These are phyloP conservation scores for Gracilinanus agilis DNA, from an alignment of 2,113 vertebrate species.

Conservation along the genomic window DNA sequence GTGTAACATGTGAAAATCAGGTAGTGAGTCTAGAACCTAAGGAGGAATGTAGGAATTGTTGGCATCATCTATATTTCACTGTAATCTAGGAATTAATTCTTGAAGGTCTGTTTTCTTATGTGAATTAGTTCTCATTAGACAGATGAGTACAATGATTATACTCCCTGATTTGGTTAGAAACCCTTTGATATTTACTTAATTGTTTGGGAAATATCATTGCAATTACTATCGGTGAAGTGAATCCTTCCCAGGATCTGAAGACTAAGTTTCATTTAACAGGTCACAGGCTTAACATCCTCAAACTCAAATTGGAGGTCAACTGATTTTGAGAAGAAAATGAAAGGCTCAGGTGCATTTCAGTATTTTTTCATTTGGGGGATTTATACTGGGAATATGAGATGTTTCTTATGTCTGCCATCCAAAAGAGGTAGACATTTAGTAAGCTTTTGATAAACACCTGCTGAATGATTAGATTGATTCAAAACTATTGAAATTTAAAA, in stretches of 20 bases:
- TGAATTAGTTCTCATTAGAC: constrained; percentile 38
- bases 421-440: background rate
- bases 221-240: background rate
- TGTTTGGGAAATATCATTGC: constrained; percentile 4
- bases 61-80: background rate
- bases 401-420: background rate
- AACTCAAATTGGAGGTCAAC: background rate
- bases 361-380: background rate
- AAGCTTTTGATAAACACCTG: background rate
- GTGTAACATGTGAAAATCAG: constrained; percentile 24
- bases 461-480: background rate
- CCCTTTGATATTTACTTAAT: constrained; percentile 49
- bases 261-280: background rate
- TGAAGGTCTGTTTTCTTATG: constrained; percentile 34
- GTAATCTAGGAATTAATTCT: background rate
- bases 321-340: background rate
- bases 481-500: background rate
- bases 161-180: background rate
- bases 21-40: background rate
- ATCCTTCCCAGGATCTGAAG: constrained; percentile 7
- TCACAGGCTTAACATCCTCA: background rate
- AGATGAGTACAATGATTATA: constrained; percentile 36
- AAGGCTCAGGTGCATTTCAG: background rate
- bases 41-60: constrained; percentile 21
- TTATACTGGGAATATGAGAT: background rate